phyloP scores from a whole-genome alignment of 2,797 vertebrate species.

The Strix occidentalis region DNA sequence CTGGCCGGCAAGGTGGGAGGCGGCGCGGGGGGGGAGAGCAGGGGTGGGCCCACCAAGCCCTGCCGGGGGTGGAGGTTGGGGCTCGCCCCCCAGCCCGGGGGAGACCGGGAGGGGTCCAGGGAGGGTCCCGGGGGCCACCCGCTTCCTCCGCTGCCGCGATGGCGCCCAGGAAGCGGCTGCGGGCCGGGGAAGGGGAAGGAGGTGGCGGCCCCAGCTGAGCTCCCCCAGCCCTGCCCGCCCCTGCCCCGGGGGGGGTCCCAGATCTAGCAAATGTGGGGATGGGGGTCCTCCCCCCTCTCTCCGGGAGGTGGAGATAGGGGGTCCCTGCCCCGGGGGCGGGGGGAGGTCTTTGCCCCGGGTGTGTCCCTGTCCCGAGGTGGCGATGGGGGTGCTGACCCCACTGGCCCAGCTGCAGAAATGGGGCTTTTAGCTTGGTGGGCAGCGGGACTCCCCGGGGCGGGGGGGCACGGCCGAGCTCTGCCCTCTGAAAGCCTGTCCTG shows the following conservation, averaged over 20 bases:
- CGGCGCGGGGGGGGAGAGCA: not conserved
- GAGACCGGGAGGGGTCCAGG: no score
- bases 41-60: not conserved
- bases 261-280: not conserved
- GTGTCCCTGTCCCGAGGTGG: not conserved
- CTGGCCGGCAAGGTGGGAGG: conserved; percentile 74
- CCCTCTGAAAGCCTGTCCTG: not conserved
- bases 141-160: not conserved
- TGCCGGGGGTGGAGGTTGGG: not conserved
- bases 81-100: rapidly evolving
- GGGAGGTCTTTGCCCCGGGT: not conserved
- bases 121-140: not conserved
- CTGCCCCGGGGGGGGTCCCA: not conserved
- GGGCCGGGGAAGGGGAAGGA: not conserved
- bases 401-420: not conserved
- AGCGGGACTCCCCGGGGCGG: rapidly evolving
- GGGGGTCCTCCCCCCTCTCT: not conserved
- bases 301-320: no score
- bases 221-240: not conserved
- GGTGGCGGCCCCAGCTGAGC: not conserved
- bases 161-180: not conserved
- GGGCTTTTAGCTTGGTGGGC: not conserved
- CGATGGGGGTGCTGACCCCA: not conserved
- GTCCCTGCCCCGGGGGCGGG: not conserved
- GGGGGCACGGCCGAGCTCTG: not conserved